These are phyloP conservation scores for Falco novaeseelandiae DNA, from an alignment of 2,797 vertebrate species.

Conservation along the genomic window DNA sequence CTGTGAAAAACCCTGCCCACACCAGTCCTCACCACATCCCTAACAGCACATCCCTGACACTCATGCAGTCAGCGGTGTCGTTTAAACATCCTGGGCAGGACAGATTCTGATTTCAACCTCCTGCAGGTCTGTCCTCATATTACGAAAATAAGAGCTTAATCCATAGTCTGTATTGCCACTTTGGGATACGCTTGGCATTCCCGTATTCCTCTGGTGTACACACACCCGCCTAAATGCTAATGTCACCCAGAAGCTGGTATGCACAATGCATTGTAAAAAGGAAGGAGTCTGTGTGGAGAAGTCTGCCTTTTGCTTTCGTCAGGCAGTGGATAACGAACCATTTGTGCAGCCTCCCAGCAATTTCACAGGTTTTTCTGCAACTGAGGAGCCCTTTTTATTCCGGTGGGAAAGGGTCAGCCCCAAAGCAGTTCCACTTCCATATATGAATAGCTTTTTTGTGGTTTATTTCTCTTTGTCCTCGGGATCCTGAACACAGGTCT, in stretches of 20 bases:
- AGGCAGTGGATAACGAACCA: background rate
- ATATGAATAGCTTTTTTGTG: background rate
- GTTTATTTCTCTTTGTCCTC: background rate
- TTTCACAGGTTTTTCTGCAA: background rate
- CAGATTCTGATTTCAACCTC: constrained; percentile 13
- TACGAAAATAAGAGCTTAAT: background rate
- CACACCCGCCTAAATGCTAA: background rate
- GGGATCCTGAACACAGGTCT: background rate
- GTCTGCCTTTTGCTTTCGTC: background rate
- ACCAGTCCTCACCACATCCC: background rate
- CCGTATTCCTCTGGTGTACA: background rate
- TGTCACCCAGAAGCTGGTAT: background rate
- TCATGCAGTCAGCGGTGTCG: background rate
- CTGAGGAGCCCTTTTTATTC: background rate
- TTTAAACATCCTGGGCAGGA: background rate
- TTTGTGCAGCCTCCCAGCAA: background rate
- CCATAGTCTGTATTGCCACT: background rate
- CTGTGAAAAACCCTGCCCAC: rapidly evolving
- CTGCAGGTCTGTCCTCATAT: background rate
- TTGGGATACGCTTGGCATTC: rapidly evolving
- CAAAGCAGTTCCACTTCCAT: background rate
- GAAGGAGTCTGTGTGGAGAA: background rate
- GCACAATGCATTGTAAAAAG: background rate
- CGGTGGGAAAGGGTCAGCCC: background rate
- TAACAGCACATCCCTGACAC: background rate